Base-by-base conservation (phyloP, 2,797 vertebrate genomes). In the Liasis olivaceus region DNA sequence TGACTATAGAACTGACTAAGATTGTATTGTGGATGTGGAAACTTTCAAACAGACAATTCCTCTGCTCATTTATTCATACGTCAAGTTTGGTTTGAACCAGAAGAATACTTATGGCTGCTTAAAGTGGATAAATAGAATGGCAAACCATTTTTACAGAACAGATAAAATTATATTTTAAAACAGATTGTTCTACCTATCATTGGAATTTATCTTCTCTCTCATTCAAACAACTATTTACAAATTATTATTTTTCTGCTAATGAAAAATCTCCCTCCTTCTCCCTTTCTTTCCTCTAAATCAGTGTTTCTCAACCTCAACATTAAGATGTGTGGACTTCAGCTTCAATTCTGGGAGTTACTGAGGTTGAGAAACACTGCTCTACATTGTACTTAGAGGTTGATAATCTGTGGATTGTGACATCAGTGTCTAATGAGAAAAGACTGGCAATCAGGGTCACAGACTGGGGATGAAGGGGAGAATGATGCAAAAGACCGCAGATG, bases 371-470 rank as follows among this genome's bases (percentile, higher is more conserved):
- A 54, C 51, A 54, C 51, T 54, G 51, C 51, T 54, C 51, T 54
- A 54, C 7, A 54, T 88, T 95, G 89, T 95, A 85, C 69, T 94
- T 92, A 95, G 88, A 95, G 94, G 87, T 84, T 42, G 91, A 89
- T 94, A 96, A 96, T 95, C 95, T 94, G 36, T 62, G 91, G 91
- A 92, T 14, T 92, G 92, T 0, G 28, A 93, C 95, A 96, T 93
- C 94, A 94, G 86, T 64, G 84, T 59, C 93, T 93, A 90, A 93
- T 72, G 85, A 84, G 90, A 58, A 95, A 93, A 26, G 90, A 89
- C 8, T 94, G 90, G 93, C 95, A 93, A 4, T 59, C 51, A 54
- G 51, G 51, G 77, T 36, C 91, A 93, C 93, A 94, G 95, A 94
- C 58, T 92, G 81, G 89, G 90, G 95, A 96, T 97, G 96, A 96